phyloP scores from a whole-genome alignment of 2,797 vertebrate genomes.

The Coreius guichenoti region DNA sequence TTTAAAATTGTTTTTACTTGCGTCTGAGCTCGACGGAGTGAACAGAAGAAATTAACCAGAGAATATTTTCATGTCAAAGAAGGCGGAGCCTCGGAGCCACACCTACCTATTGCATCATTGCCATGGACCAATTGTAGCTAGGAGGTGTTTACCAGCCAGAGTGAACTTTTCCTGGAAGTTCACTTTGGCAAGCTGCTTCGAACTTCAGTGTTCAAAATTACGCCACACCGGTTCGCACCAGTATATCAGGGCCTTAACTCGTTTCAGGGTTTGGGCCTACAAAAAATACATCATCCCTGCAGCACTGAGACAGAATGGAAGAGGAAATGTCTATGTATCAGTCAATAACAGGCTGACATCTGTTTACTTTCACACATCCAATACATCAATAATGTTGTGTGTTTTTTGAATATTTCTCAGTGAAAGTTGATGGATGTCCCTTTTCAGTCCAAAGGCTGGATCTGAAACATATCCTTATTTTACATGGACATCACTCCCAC shows the following conservation, averaged over 20 bases:
- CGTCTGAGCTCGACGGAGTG: too few relatives aligned
- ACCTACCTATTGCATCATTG: neutral
- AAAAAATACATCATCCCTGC: conserved; percentile 43
- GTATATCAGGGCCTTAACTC: neutral
- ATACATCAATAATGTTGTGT: neutral
- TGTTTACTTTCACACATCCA: neutral
- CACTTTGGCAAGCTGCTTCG: neutral
- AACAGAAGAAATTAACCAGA: too few relatives aligned
- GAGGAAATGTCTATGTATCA: conserved; percentile 42
- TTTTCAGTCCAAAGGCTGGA: neutral
- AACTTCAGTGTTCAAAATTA: neutral
- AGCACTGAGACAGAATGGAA: conserved; percentile 51
- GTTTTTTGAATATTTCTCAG: neutral
- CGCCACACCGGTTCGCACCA: neutral
- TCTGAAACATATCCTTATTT: neutral
- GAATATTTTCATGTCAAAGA: neutral
- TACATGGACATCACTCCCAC: neutral
- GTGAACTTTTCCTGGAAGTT: neutral
- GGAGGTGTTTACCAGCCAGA: neutral
- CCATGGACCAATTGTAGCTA: neutral
- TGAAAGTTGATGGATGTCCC: neutral
- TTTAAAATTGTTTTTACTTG: too few relatives aligned
- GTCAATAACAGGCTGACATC: conserved; percentile 7
- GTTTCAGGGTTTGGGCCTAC: neutral
- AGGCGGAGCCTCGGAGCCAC: neutral